A percentile compares a stretch with the other conserved stretches of the same genome.
phyloP scores from a whole-genome alignment of 2,113 vertebrate genomes.

The Mixornis gularis region DNA sequence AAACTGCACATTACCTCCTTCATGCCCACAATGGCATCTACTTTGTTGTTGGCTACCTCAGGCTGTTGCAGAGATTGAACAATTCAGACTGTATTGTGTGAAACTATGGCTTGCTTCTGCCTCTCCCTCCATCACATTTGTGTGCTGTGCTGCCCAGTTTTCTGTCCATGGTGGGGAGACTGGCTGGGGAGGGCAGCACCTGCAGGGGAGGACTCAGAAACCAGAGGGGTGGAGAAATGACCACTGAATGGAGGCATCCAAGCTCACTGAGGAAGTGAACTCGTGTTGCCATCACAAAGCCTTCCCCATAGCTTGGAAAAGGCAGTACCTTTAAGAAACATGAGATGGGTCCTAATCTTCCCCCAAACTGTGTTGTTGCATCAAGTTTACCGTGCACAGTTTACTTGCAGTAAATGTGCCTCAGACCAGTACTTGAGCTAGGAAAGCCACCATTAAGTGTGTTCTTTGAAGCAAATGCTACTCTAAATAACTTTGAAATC shows the following conservation, averaged over 20 bases:
- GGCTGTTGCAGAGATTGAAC: not conserved
- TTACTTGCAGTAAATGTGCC: not conserved
- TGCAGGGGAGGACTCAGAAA: not conserved
- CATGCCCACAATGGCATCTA: not conserved
- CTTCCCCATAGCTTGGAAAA: not conserved
- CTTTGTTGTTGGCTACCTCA: not conserved
- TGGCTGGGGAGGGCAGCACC: not conserved
- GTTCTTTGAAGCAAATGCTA: not conserved
- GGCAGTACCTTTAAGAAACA: not conserved
- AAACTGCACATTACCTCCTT: not conserved
- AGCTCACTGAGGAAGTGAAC: not conserved
- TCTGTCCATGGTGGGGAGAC: not conserved
- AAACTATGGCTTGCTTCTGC: not conserved
- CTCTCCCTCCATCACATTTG: not conserved
- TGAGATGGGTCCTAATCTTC: not conserved
- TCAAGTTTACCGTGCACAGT: not conserved
- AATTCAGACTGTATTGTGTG: not conserved
- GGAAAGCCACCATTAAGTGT: not conserved
- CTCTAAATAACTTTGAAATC: not conserved
- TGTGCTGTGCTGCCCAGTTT: not conserved
- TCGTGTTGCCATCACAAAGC: rapidly evolving
- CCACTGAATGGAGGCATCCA: not conserved
- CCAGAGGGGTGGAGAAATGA: not conserved
- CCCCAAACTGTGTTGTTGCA: not conserved
- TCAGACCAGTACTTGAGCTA: not conserved